Base-by-base conservation (phyloP, 2,888 invertebrate genomes). In the Sphaerophoria taeniata region DNA sequence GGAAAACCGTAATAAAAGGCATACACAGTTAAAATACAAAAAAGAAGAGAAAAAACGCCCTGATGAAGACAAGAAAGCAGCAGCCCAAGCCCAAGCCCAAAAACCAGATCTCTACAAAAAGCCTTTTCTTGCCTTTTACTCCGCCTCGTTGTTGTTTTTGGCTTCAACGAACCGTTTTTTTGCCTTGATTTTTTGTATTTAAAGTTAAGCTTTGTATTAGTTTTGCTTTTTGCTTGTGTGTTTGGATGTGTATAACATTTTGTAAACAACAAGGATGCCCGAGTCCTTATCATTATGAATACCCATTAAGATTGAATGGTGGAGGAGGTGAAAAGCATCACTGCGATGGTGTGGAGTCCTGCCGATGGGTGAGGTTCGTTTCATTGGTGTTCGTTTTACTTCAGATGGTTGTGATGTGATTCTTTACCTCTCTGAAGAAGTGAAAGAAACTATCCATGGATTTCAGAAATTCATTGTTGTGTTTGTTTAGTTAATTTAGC, bases 251-350 rank as follows among this genome's bases (percentile, higher is more conserved):
- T 53, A 67, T 24, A 51, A 67, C 39, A 53, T 53, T 67, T 53
- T 67, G 67, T 67, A 67, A 67, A 67, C 67, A 67, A 67, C 77
- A 82, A 82, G 76, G 81, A 72, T 76, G 58, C 65, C 51, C n/a
- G 14, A 78, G 83, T 83, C 70, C 83, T 78, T 83, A 83, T 83
- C 83, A 83, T 83, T 83, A 83, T 78, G 83, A 83, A 83, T 83
- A 78, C 78, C 83, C 78, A 83, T 83, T 78, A 83, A 83, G 83
- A 83, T 83, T 83, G 83, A 78, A 83, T 74, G 74, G 67, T 33
- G 34, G 53, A 63, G 73, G 63, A 33, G 16, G n/a, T n/a, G n/a
- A n/a, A 60, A 61, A 11, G 16, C 7, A 36, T 36, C 16, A 24
- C 9, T 9, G 49, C 39, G 49, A 36, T 49, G 65, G 65, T 24